Base-by-base conservation (phyloP, 2,888 invertebrate genomes). In the Acronicta alni region DNA sequence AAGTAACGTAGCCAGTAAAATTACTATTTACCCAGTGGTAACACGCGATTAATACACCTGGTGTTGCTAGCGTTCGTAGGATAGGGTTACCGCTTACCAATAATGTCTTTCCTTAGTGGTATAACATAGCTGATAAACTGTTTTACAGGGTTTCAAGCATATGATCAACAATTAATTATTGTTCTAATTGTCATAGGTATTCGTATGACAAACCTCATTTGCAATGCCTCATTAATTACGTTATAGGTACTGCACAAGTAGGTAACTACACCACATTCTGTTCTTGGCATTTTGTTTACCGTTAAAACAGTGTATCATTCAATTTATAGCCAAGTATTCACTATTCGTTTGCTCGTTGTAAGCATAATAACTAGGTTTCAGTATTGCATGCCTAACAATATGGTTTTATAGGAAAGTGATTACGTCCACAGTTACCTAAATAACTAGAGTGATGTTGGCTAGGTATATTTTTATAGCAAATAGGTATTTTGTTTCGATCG, bases 321-420 rank as follows among this genome's bases (percentile, higher is more conserved):
- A 46, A 44, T 47, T 51, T 38, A 47, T 44, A 26, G 37, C 59
- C 2, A 17, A 49, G 14, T 55, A n/a, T 23, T 42, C 9, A 10
- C 15, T 32, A 48, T 43, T 16, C 20, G 7, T 51, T 41, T 45
- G 30, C 16, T 47, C n/a, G 2, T 18, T 39, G 51, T 71, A 72
- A 62, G 75, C 57, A 8, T 53, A 57, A 66, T 71, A 61, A 71
- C 20, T 71, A 57, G 67, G 57, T 53, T 41, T 23, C 26, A 23
- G 53, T 62, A 41, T 53, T 59, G 55, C 48, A 14, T 23, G 53
- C 39, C 17, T 20, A n/a, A 48, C 14, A 26, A 38, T 8, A 9
- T 46, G 32, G 26, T 48, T 1, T n/a, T n/a, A n/a, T n/a, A n/a
- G n/a, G 30, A 48, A 53, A 66, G 14, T 58, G 53, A 43, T 72